These are phyloP conservation scores for Apaloderma vittatum DNA, from an alignment of 2,113 vertebrate species.

Conservation along the genomic window DNA sequence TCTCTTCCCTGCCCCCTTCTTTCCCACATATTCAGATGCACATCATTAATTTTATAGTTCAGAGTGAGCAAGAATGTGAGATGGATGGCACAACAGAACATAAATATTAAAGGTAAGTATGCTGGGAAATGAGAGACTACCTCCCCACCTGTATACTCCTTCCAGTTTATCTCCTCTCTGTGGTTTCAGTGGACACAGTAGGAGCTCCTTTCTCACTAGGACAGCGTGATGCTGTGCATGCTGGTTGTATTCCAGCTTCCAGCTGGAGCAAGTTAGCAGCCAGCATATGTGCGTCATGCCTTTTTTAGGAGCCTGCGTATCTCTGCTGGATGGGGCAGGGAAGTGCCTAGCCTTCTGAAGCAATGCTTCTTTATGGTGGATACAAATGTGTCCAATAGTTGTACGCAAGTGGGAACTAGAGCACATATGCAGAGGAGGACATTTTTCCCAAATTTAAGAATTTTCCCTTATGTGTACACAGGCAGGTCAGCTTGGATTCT, in stretches of 20 bases:
- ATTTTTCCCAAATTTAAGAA: neutral
- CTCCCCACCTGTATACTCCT: rapidly evolving
- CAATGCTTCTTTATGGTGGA: neutral
- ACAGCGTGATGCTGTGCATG: rapidly evolving
- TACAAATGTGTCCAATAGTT: neutral
- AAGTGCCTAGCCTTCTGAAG: neutral
- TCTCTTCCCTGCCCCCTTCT: neutral
- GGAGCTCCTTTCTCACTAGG: neutral
- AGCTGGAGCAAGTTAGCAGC: neutral
- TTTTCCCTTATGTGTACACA: neutral
- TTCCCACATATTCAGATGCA: neutral
- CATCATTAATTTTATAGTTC: neutral
- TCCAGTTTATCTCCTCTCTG: neutral
- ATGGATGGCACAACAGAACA: neutral
- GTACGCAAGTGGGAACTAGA: neutral
- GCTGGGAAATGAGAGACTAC: neutral
- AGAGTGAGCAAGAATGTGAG: neutral
- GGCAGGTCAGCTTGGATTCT: neutral
- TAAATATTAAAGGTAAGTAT: neutral
- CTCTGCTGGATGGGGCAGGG: neutral
- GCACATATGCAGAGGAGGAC: neutral
- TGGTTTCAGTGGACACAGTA: neutral
- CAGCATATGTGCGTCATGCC: neutral
- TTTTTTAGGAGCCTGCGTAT: neutral
- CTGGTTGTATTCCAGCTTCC: neutral